Conservation (phyloP, 1,140 invertebrate species). For the Plutomurus gul region DNA sequence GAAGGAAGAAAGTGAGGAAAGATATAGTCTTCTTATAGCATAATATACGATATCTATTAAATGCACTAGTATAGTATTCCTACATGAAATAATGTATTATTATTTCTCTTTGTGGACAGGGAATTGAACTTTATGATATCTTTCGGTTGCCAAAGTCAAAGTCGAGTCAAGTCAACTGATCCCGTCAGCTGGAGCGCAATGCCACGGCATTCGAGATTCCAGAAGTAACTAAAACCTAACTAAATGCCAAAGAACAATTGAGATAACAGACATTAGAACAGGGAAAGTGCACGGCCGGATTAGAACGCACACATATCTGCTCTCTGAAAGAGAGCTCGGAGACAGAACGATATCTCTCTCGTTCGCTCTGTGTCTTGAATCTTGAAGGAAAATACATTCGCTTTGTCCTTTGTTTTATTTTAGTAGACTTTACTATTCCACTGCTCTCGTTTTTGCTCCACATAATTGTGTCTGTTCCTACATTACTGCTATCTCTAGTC, state of each 20-base stretch:
- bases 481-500: too few species aligned
- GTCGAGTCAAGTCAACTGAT: conserved; percentile 5
- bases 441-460: not conserved
- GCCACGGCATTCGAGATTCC: not conserved
- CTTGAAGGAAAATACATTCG: too few species aligned
- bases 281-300: not conserved
- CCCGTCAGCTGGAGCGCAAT: not conserved
- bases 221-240: not conserved
- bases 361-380: too few species aligned
- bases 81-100: conserved; percentile 20
- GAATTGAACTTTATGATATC: conserved; percentile 27
- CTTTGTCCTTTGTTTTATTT: conserved; percentile 10
- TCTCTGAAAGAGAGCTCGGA: not conserved
- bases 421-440: conserved; percentile 11
- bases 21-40: too few species aligned
- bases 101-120: conserved; percentile 22
- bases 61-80: conserved; percentile 4
- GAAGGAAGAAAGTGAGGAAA: too few species aligned
- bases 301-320: not conserved
- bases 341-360: too few species aligned
- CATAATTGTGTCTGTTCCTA: not conserved
- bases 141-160: conserved; percentile 23
- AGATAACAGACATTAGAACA: not conserved
- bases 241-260: not conserved
- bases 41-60: too few species aligned